Percentiles rank a stretch among this genome's conserved stretches.
Evolutionary conservation across 2,113 vertebrate species (phyloP).

Genomic region (Limnothrissa miodon): DNA sequence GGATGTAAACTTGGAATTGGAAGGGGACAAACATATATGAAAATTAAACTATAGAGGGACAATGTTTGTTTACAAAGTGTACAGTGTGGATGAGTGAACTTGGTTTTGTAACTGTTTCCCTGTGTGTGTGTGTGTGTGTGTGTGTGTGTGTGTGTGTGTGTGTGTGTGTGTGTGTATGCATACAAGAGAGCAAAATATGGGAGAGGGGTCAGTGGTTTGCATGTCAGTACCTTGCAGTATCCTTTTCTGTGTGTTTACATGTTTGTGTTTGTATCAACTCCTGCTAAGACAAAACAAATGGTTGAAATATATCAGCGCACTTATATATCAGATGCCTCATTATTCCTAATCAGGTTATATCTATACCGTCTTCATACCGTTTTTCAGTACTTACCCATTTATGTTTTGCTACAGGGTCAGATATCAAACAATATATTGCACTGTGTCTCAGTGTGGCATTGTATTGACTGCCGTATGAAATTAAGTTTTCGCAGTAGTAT

Average conservation of each 20-base stretch:
- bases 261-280: slow-evolving; percentile 41
- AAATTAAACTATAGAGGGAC: background rate
- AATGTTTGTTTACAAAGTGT: slow-evolving; percentile 10
- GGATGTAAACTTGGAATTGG: background rate
- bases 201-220: background rate
- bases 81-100: background rate
- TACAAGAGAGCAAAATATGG: background rate
- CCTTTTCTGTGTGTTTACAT: slow-evolving; percentile 46
- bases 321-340: slow-evolving; percentile 47
- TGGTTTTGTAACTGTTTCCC: background rate
- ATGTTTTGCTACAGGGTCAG: slow-evolving; percentile 61
- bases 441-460: slow-evolving; percentile 55
- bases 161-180: slow-evolving; percentile 28
- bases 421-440: slow-evolving; percentile 57
- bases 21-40: background rate
- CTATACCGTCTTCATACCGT: slow-evolving; percentile 60
- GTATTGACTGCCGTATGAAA: slow-evolving; percentile 50
- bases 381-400: slow-evolving; percentile 54
- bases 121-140: slow-evolving; percentile 51
- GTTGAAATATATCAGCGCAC: slow-evolving; percentile 53
- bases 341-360: slow-evolving; percentile 59
- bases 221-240: slow-evolving; percentile 3
- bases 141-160: slow-evolving; percentile 42
- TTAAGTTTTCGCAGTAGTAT: slow-evolving; percentile 32
- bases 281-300: slow-evolving; percentile 45